phyloP scores from a whole-genome alignment of 2,888 invertebrate genomes.

The Stramonita haemastoma region DNA sequence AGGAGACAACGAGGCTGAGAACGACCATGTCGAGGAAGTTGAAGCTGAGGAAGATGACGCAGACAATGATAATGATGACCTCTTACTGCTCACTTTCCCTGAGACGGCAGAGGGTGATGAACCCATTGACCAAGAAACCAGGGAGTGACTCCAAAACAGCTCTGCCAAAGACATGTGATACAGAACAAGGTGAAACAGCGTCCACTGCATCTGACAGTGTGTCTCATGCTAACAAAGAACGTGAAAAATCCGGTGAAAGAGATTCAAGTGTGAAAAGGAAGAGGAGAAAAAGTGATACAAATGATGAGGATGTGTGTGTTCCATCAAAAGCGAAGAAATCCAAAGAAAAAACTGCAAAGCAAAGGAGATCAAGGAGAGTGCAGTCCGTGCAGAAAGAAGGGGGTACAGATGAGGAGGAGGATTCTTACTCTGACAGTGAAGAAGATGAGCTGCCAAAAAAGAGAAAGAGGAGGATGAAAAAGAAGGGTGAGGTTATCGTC shows the following conservation, averaged over 20 bases:
- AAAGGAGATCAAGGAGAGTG: slow-evolving; percentile 17
- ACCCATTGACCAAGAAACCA: neutral
- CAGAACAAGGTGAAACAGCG: neutral
- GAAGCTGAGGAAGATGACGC: neutral
- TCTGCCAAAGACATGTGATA: neutral
- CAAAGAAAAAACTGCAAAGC: neutral
- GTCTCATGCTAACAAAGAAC: neutral
- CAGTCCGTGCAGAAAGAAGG: no score
- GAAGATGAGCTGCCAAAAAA: slow-evolving; percentile 48
- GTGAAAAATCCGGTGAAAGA: neutral
- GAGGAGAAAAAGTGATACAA: slow-evolving; percentile 33
- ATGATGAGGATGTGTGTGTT: neutral
- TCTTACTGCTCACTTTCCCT: no score
- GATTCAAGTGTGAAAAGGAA: neutral
- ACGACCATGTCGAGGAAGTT: slow-evolving; percentile 18
- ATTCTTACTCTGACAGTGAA: no score
- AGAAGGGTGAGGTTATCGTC: slow-evolving; percentile 44
- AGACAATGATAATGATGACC: neutral
- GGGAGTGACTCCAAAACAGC: neutral
- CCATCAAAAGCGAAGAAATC: neutral
- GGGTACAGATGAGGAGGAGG: slow-evolving; percentile 26
- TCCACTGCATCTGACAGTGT: slow-evolving; percentile 15
- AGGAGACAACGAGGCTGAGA: slow-evolving; percentile 24
- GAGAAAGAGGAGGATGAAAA: slow-evolving; percentile 41
- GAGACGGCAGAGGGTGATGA: no score